Conservation (phyloP, 2,797 vertebrate species). For the Dallia pectoralis region DNA sequence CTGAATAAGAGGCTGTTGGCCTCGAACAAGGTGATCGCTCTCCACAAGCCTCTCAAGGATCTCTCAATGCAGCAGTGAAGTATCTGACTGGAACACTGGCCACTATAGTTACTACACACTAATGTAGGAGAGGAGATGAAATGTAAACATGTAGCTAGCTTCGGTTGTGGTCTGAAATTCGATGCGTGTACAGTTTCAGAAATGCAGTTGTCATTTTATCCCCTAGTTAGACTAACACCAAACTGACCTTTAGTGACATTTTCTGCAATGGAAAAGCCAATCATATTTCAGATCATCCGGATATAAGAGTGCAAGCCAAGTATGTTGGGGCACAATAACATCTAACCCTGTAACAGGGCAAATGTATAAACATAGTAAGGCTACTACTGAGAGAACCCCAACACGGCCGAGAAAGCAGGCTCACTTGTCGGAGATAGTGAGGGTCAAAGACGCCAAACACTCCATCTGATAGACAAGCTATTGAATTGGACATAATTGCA, state of each 20-base stretch:
- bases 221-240: background rate
- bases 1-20: conserved; percentile 29
- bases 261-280: background rate
- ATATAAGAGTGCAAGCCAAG: background rate
- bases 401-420: conserved; percentile 4
- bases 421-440: conserved; percentile 24
- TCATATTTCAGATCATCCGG: background rate
- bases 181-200: background rate
- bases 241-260: background rate
- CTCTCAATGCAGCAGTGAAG: background rate
- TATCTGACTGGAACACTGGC: conserved; percentile 14
- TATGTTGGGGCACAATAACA: conserved; percentile 25
- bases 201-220: background rate
- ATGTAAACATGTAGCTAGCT: background rate
- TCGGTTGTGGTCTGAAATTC: background rate
- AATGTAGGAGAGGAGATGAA: conserved; percentile 10
- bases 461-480: conserved; percentile 58
- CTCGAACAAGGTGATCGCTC: conserved; percentile 40
- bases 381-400: conserved; percentile 33
- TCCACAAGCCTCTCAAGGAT: conserved; percentile 32
- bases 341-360: conserved; percentile 30
- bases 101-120: background rate
- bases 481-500: conserved; percentile 63
- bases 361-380: conserved; percentile 26
- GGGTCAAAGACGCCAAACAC: conserved; percentile 43